phyloP scores from a whole-genome alignment of 2,797 vertebrate genomes.

The Chanos chanos region DNA sequence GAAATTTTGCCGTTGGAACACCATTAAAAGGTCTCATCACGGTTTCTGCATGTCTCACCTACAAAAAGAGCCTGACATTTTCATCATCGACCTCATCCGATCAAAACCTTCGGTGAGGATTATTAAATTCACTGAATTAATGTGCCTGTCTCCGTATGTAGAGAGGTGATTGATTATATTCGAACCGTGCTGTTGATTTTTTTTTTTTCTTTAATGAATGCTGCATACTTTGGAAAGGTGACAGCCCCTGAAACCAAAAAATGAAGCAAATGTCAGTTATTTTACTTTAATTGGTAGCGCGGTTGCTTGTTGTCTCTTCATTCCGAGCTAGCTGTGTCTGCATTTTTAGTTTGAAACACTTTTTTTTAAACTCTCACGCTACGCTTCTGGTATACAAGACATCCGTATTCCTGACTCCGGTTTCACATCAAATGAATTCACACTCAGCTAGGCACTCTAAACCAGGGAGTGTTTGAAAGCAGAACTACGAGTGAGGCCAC shows the following conservation, averaged over 20 bases:
- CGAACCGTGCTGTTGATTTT: background rate
- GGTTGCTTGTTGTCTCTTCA: background rate
- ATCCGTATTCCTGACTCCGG: background rate
- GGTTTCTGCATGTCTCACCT: background rate
- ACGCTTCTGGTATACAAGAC: background rate
- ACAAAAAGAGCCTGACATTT: background rate
- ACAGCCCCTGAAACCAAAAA: background rate
- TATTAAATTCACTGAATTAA: background rate
- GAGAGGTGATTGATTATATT: background rate
- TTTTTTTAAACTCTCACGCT: background rate
- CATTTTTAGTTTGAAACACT: background rate
- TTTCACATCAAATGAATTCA: background rate
- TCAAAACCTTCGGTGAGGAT: background rate
- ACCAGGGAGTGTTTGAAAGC: background rate
- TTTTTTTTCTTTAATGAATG: background rate
- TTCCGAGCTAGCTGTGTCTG: background rate
- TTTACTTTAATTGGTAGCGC: background rate
- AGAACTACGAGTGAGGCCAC: no score
- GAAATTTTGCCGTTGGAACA: no score
- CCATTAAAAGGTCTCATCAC: no score
- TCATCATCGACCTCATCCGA: background rate
- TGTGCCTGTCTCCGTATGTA: background rate
- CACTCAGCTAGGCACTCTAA: background rate
- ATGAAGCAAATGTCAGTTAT: background rate
- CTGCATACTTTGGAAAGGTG: background rate